Percentiles rank a stretch among this genome's conserved stretches.
Conservation (phyloP, 2,797 vertebrate genomes). For the Alosa sapidissima region DNA sequence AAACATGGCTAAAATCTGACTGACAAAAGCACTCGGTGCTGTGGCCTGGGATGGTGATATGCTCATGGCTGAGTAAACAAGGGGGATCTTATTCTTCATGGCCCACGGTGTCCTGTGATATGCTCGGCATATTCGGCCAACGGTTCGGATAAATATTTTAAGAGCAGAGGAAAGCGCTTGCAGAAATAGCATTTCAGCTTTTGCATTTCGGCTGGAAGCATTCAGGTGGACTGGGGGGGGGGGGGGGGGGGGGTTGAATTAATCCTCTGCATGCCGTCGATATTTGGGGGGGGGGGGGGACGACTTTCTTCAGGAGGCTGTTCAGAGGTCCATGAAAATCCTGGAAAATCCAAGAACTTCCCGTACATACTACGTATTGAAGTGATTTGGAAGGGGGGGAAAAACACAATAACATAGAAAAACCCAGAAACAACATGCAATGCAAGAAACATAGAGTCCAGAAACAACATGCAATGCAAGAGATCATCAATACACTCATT, state of each 20-base stretch:
- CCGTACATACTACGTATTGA: not conserved
- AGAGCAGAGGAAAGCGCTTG: constrained; percentile 58
- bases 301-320: not conserved
- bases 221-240: constrained; percentile 43
- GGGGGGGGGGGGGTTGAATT: constrained; percentile 43
- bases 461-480: not conserved
- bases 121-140: constrained; percentile 30
- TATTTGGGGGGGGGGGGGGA: not conserved
- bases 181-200: constrained; percentile 57
- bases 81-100: not conserved
- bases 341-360: constrained; percentile 19
- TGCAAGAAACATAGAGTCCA: too few species aligned
- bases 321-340: constrained; percentile 12
- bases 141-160: constrained; percentile 72
- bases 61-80: not conserved
- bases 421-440: too few species aligned
- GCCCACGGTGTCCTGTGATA: constrained; percentile 13
- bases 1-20: not conserved
- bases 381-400: not conserved
- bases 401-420: not conserved
- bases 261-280: constrained; percentile 58
- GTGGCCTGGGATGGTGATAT: not conserved
- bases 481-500: not conserved
- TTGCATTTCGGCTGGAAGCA: constrained; percentile 58
- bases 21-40: not conserved